Percentiles rank a stretch among this genome's conserved stretches.
phyloP scores from a whole-genome alignment of 2,797 vertebrate species.

The Sebastes hopkinsi region DNA sequence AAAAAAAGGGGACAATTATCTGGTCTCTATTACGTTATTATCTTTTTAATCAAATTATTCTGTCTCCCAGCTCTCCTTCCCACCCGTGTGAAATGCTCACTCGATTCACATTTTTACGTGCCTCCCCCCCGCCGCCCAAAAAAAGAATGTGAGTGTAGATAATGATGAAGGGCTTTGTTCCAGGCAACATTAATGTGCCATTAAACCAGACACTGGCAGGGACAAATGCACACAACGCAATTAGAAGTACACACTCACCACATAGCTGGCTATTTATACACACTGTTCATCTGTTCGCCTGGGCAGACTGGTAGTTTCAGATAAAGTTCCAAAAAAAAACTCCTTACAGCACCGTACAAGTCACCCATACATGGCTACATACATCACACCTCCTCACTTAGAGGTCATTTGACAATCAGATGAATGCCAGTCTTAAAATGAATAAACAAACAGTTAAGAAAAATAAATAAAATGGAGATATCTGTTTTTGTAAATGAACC shows the following conservation, averaged over 20 bases:
- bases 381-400: background rate
- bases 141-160: slow-evolving; percentile 15
- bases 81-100: slow-evolving; percentile 35
- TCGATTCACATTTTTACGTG: slow-evolving; percentile 40
- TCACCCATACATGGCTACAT: background rate
- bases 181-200: slow-evolving; percentile 42
- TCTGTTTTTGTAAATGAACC: background rate
- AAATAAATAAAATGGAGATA: background rate
- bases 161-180: slow-evolving; percentile 55
- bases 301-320: slow-evolving; percentile 8
- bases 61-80: slow-evolving; percentile 33
- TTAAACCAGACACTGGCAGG: slow-evolving; percentile 33
- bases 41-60: slow-evolving; percentile 55
- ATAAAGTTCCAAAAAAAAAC: slow-evolving; percentile 1
- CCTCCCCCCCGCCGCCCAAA: background rate
- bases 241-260: slow-evolving; percentile 25
- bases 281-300: slow-evolving; percentile 18
- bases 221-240: background rate
- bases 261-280: slow-evolving; percentile 39
- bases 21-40: slow-evolving; percentile 42
- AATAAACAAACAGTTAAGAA: background rate
- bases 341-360: background rate
- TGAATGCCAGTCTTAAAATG: background rate
- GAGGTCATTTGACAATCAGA: background rate
- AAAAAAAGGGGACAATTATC: slow-evolving; percentile 24